Conservation (phyloP, 2,113 vertebrate species). For the Anolis carolinensis region DNA sequence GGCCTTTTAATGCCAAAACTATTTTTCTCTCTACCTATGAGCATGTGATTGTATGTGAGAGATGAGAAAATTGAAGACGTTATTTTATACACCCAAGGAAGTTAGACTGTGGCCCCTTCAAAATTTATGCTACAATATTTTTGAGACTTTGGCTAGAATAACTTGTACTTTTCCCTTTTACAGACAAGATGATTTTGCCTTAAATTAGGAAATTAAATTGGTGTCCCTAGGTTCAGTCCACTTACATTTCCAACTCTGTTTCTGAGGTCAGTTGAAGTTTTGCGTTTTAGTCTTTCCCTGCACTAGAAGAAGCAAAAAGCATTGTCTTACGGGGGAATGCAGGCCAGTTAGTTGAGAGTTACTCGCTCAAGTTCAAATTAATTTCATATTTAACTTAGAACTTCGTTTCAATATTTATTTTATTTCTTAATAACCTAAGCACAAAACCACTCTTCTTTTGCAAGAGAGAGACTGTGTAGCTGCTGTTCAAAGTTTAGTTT, state of each 20-base stretch:
- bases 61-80: no score
- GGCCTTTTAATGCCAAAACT: no score
- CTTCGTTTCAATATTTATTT: background rate
- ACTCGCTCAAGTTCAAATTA: background rate
- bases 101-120: no score
- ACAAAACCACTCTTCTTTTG: background rate
- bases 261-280: no score
- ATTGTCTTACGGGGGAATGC: no score
- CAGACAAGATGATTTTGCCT: background rate
- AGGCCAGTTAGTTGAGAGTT: background rate
- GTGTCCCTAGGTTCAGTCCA: background rate
- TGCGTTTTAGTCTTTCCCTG: no score
- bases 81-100: no score
- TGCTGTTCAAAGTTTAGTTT: background rate
- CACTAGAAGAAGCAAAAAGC: background rate
- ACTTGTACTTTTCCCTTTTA: background rate
- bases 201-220: background rate
- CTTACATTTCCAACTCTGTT: no score
- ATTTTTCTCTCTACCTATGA: background rate
- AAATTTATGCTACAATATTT: no score
- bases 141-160: background rate
- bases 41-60: no score
- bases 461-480: no score
- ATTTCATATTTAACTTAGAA: background rate
- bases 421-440: background rate